phyloP scores from a whole-genome alignment of 2,888 invertebrate genomes.

The Amphipyra berbera region DNA sequence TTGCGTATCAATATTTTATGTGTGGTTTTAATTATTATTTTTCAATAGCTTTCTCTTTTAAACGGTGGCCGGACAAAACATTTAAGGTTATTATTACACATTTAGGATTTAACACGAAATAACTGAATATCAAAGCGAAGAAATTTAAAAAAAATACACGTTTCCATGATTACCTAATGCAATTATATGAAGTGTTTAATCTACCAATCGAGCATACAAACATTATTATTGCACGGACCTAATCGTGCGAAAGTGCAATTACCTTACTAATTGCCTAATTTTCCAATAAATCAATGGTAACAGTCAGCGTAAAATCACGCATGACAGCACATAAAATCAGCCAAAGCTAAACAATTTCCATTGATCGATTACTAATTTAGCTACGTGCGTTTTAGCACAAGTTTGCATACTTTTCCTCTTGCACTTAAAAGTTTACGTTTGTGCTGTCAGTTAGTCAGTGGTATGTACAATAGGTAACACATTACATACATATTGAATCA shows the following conservation, averaged over 20 bases:
- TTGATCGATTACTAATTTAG: conserved; percentile 16
- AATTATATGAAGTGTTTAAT: neutral
- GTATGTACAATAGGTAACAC: conserved; percentile 27
- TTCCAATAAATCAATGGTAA: conserved; percentile 23
- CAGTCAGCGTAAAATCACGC: conserved; percentile 2
- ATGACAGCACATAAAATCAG: conserved; percentile 30
- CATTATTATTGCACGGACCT: conserved; percentile 10
- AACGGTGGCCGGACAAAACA: conserved; percentile 12
- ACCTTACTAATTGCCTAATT: conserved; percentile 33
- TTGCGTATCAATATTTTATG: conserved; percentile 27
- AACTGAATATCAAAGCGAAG: too few species aligned
- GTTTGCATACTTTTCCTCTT: neutral
- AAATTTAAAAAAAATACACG: too few species aligned
- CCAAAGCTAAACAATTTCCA: conserved; percentile 22
- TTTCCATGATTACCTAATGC: neutral
- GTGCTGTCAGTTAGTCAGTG: conserved; percentile 12
- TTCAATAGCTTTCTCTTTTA: conserved; percentile 28
- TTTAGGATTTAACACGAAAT: too few species aligned
- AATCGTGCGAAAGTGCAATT: conserved; percentile 7
- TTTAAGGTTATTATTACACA: neutral
- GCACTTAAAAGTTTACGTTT: conserved; percentile 5
- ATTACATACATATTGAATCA: conserved; percentile 8
- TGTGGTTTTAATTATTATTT: conserved; percentile 25
- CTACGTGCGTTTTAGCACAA: conserved; percentile 6
- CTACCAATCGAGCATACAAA: neutral